Evolutionary conservation across 2,797 vertebrate species (phyloP).

Genomic region (Mallotus villosus): DNA sequence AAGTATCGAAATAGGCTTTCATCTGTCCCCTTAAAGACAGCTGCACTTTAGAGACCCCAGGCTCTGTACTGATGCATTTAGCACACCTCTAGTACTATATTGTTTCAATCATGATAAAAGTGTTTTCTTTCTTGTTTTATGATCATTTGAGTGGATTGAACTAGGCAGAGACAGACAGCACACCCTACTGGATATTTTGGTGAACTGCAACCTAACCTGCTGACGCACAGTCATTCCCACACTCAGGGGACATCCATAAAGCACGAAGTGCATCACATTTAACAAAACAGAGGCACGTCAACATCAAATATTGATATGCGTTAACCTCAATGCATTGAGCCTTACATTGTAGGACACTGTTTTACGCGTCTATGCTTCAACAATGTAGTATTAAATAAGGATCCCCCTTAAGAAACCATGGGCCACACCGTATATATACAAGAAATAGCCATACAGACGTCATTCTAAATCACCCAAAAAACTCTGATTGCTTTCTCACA

Average conservation of each 20-base stretch:
- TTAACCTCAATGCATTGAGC: constrained; percentile 24
- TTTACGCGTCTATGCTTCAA: constrained; percentile 41
- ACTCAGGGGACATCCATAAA: constrained; percentile 15
- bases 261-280: constrained; percentile 22
- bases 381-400: constrained; percentile 20
- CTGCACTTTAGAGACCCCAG: constrained; percentile 29
- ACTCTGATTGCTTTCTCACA: constrained; percentile 37
- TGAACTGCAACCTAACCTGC: constrained; percentile 14
- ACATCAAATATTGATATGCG: constrained; percentile 44
- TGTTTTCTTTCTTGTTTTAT: background rate
- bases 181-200: constrained; percentile 33
- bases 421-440: background rate
- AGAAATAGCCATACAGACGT: constrained; percentile 18
- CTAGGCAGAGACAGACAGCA: constrained; percentile 25
- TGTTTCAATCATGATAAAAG: background rate
- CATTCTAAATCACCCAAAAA: constrained; percentile 33
- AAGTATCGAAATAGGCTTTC: constrained; percentile 60
- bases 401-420: constrained; percentile 10
- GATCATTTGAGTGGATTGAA: constrained; percentile 1
- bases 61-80: constrained; percentile 10
- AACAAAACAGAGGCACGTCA: constrained; percentile 27
- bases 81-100: constrained; percentile 19
- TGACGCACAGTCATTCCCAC: constrained; percentile 13
- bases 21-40: constrained; percentile 50
- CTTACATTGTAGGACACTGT: constrained; percentile 30